Conservation (phyloP, 2,888 invertebrate genomes). For the Drosophila prolongata region DNA sequence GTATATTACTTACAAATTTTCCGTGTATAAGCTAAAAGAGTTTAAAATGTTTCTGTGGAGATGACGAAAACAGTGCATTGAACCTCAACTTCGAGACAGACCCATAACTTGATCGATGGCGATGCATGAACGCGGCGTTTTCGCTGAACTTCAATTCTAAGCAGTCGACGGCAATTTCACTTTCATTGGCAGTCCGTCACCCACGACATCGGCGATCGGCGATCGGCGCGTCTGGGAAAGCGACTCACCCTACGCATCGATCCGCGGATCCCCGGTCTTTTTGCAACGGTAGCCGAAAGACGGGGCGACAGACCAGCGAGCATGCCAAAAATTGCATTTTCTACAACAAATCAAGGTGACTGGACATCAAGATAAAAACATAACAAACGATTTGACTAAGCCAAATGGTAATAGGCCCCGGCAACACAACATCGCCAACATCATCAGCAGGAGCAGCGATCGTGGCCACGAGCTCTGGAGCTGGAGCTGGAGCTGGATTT, state of each 20-base stretch:
- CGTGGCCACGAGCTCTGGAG: conserved; percentile 34
- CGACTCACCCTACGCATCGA: conserved; percentile 69
- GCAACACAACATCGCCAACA: conserved; percentile 48
- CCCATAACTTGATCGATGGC: conserved; percentile 74
- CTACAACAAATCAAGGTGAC: conserved; percentile 84
- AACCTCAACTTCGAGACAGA: conserved; percentile 17
- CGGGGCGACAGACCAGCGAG: conserved; percentile 43
- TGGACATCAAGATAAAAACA: conserved; percentile 83
- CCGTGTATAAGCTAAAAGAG: too few species aligned
- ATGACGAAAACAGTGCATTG: conserved; percentile 21
- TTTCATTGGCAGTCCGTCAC: conserved; percentile 71
- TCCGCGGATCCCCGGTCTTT: conserved; percentile 13
- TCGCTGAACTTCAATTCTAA: conserved; percentile 65
- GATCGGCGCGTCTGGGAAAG: conserved; percentile 56
- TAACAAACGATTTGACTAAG: conserved; percentile 83
- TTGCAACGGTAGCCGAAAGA: conserved; percentile 42
- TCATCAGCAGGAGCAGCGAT: conserved; percentile 41
- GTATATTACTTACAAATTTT: too few species aligned
- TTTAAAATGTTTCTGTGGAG: too few species aligned
- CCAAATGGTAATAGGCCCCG: conserved; percentile 75
- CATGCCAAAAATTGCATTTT: conserved; percentile 82
- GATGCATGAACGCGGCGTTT: conserved; percentile 45
- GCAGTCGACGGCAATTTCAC: conserved; percentile 55
- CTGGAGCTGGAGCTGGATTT: conserved; percentile 13
- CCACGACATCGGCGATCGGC: conserved; percentile 34